phyloP scores from a whole-genome alignment of 2,113 vertebrate genomes.

The Nymphicus hollandicus region DNA sequence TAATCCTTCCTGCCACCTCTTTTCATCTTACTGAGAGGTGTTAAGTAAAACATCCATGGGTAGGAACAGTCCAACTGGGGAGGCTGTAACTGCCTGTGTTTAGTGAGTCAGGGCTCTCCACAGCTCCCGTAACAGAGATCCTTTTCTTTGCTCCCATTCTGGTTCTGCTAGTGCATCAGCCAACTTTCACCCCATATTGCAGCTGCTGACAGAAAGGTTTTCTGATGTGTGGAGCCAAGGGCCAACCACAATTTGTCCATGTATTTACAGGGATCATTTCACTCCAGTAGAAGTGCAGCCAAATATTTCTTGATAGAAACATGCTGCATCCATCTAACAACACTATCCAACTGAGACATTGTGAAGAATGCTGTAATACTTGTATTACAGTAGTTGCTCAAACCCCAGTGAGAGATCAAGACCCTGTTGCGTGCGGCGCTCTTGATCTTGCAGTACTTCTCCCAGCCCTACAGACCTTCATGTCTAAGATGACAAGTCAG shows the following conservation, averaged over 20 bases:
- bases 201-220: slow-evolving; percentile 61
- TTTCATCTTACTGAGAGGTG: not conserved
- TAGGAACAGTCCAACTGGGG: not conserved
- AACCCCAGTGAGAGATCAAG: slow-evolving; percentile 25
- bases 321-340: slow-evolving; percentile 47
- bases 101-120: slow-evolving; percentile 19
- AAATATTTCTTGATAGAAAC: slow-evolving; percentile 60
- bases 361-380: slow-evolving; percentile 18
- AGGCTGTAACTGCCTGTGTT: not conserved
- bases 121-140: slow-evolving; percentile 40
- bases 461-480: not conserved
- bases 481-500: not conserved
- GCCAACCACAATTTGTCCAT: slow-evolving; percentile 57
- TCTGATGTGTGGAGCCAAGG: slow-evolving; percentile 54
- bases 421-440: not conserved
- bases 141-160: slow-evolving; percentile 56
- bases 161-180: slow-evolving; percentile 8
- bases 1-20: not conserved
- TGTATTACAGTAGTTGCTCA: slow-evolving; percentile 32
- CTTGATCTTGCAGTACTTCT: not conserved
- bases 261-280: slow-evolving; percentile 65
- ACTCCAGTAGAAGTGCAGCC: not conserved
- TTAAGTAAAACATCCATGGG: slow-evolving; percentile 32
- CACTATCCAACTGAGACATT: slow-evolving; percentile 40
- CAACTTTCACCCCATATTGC: slow-evolving; percentile 48